Base-by-base conservation (phyloP, 2,888 invertebrate genomes). In the Agriopis leucophaearia region DNA sequence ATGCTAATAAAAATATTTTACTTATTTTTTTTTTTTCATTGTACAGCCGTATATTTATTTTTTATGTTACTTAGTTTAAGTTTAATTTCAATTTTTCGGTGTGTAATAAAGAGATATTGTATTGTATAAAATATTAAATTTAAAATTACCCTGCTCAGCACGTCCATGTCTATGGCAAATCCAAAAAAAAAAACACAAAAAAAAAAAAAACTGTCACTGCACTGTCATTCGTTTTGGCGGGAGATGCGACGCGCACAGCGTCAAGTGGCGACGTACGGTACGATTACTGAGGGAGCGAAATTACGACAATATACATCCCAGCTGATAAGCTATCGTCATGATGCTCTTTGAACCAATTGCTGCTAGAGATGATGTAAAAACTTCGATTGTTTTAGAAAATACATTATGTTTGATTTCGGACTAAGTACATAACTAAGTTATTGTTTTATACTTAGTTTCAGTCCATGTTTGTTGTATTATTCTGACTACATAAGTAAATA, bases 131-230 rank as follows among this genome's bases (percentile, higher is more conserved):
- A 27, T 27, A 27, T 3, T 27, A 5, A 50, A 16, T 47, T 42
- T 50, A 16, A 38, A 57, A 45, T 40, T 71, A 82, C 82, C 82
- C 78, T 82, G 73, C 64, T 80, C 13, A 82, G 56, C 45, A 81
- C 36, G 79, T 82, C 82, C 82, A 82, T 82, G 59, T 59, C 69
- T 69, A 48, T 6, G 13, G 1, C 12, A 6, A 51, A 40, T 57
- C 56, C 56, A 40, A 54, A 16, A 57, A 40, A 60, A 59, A 45
- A 62, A 66, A 38, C 12, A 59, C 42, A 56, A 18, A 63, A 70
- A 66, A 64, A 57, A 44, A 27, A 48, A 64, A 48, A 65, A 60
- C 54, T 70, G 61, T 62, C 59, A 57, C 50, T 61, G 54, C 73
- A 76, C 76, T 68, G 55, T 64, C 71, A 27, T 73, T 70, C 75